phyloP scores from a whole-genome alignment of 2,797 vertebrate genomes.

The Gallinago stenura region DNA sequence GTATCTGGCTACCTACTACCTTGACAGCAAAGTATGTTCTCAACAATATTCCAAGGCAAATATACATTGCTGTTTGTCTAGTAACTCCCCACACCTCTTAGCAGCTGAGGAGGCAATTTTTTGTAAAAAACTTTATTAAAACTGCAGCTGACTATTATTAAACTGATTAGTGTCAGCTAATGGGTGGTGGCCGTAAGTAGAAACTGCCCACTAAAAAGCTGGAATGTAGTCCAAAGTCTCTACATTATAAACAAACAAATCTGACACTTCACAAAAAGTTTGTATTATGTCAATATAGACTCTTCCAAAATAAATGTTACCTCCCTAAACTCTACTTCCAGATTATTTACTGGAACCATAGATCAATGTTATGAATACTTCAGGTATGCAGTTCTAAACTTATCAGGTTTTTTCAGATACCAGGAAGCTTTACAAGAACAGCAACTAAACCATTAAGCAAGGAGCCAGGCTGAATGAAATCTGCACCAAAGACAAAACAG shows the following conservation, averaged over 20 bases:
- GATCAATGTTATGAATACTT: not conserved
- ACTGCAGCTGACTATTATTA: not conserved
- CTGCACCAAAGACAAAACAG: not conserved
- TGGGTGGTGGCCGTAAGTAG: not conserved
- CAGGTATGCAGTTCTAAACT: not conserved
- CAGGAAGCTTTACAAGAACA: not conserved
- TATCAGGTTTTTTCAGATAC: not conserved
- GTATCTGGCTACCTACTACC: not conserved
- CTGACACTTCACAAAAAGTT: not conserved
- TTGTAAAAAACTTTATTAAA: slow-evolving; percentile 7
- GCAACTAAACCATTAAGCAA: not conserved
- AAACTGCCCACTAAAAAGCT: slow-evolving; percentile 13
- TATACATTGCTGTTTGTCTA: not conserved
- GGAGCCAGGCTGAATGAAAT: not conserved
- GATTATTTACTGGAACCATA: not conserved
- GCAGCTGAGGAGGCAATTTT: slow-evolving; percentile 3
- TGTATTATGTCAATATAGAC: not conserved
- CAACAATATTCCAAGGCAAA: not conserved
- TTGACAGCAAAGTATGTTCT: not conserved
- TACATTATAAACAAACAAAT: not conserved
- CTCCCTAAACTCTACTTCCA: not conserved
- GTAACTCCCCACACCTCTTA: not conserved
- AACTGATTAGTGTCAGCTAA: not conserved
- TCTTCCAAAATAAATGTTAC: not conserved
- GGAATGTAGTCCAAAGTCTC: not conserved